A percentile compares a stretch with the other conserved stretches of the same genome.
Conservation (phyloP, 2,113 vertebrate genomes). For the Ammodytes marinus region DNA sequence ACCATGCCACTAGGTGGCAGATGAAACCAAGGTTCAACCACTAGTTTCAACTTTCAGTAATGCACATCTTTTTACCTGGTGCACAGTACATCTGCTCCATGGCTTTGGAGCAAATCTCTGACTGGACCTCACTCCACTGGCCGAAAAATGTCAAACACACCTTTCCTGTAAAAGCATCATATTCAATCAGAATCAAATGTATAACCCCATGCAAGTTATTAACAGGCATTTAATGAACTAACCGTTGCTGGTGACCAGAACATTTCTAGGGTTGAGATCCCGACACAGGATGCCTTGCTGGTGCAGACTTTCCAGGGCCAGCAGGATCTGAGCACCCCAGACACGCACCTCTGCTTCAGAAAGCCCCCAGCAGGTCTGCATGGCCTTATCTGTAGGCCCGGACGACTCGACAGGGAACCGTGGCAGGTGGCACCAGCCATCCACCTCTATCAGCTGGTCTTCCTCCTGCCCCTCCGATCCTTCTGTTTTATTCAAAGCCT, state of each 20-base stretch:
- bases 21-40: constrained; percentile 13
- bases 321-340: constrained; percentile 94
- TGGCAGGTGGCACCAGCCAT: constrained; percentile 81
- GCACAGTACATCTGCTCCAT: constrained; percentile 93
- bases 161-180: constrained; percentile 86
- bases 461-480: constrained; percentile 42
- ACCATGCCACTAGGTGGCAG: constrained; percentile 66
- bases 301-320: constrained; percentile 95
- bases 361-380: constrained; percentile 80
- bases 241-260: constrained; percentile 93
- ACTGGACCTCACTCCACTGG: constrained; percentile 97
- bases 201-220: background rate
- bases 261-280: constrained; percentile 96
- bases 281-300: constrained; percentile 95
- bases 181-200: constrained; percentile 6
- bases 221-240: constrained; percentile 35
- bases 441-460: constrained; percentile 82
- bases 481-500: constrained; percentile 46
- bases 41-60: background rate
- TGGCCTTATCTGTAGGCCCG: constrained; percentile 5
- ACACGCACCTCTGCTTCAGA: constrained; percentile 89
- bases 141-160: constrained; percentile 95
- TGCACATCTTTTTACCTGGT: constrained; percentile 88
- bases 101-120: constrained; percentile 87
- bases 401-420: constrained; percentile 47